A percentile compares a stretch with the other conserved stretches of the same genome.
These are phyloP conservation scores for Urocyon cinereoargenteus DNA, from an alignment of 2,797 vertebrate species.

Conservation along the genomic window DNA sequence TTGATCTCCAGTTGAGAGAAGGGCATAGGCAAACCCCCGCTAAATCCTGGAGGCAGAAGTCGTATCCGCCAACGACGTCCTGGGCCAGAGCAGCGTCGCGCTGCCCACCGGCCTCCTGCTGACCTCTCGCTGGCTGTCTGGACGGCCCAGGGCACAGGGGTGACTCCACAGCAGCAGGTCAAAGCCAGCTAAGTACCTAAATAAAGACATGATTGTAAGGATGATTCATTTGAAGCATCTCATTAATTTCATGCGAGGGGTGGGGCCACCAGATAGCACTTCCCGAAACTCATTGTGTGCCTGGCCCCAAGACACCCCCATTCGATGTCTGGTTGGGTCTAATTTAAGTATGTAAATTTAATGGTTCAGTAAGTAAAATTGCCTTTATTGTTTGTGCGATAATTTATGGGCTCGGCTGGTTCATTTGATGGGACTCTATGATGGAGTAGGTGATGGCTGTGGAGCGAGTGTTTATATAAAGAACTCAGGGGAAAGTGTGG, in stretches of 20 bases:
- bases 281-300: conserved; percentile 86
- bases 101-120: rapidly evolving
- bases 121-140: background rate
- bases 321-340: conserved; percentile 85
- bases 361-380: conserved; percentile 89
- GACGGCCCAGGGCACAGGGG: conserved; percentile 40
- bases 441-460: conserved; percentile 80
- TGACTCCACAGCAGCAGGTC: conserved; percentile 64
- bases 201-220: conserved; percentile 86
- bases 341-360: conserved; percentile 89
- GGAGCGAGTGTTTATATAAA: conserved; percentile 81
- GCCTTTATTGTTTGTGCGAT: conserved; percentile 87
- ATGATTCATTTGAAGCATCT: conserved; percentile 87
- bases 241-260: conserved; percentile 88
- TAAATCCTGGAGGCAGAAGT: background rate
- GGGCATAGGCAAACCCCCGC: rapidly evolving
- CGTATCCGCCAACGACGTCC: rapidly evolving
- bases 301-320: conserved; percentile 83
- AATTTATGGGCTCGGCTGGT: conserved; percentile 86
- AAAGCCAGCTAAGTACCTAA: conserved; percentile 86
- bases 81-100: rapidly evolving
- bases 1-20: background rate
- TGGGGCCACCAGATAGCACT: conserved; percentile 80
- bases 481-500: conserved; percentile 38
- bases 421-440: conserved; percentile 82